A percentile compares a stretch with the other conserved stretches of the same genome.
Evolutionary conservation across 2,113 vertebrate genomes (phyloP).

Genomic region (Amphilophus citrinellus): DNA sequence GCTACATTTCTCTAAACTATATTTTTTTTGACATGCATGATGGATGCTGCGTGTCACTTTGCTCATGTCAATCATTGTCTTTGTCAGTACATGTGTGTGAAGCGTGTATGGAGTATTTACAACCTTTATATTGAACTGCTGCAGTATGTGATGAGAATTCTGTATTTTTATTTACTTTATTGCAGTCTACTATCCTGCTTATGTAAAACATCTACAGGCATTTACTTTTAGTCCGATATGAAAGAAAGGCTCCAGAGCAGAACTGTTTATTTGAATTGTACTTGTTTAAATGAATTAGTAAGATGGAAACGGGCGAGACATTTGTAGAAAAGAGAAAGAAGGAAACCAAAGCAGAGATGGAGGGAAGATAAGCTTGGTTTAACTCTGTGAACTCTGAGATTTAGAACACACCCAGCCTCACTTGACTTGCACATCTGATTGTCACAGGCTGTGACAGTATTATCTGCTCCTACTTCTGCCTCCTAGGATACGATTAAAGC

Average conservation of each 20-base stretch:
- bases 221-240: accelerated
- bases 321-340: background rate
- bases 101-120: background rate
- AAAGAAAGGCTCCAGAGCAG: background rate
- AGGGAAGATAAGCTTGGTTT: background rate
- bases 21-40: background rate
- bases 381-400: conserved; percentile 7
- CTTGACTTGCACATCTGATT: conserved; percentile 21
- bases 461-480: conserved; percentile 14
- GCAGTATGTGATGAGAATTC: background rate
- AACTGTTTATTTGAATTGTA: background rate
- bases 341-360: background rate
- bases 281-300: background rate
- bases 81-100: background rate
- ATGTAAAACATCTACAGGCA: background rate
- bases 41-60: conserved; percentile 14
- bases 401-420: conserved; percentile 7
- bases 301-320: background rate
- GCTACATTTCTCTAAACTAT: background rate
- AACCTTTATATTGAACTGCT: background rate
- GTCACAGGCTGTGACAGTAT: conserved; percentile 14
- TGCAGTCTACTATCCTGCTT: background rate
- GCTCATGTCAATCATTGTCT: conserved; percentile 17
- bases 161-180: background rate
- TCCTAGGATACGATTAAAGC: conserved; percentile 14